Evolutionary conservation across 2,888 invertebrate genomes (phyloP).

Genomic region (Crioceris asparagi): DNA sequence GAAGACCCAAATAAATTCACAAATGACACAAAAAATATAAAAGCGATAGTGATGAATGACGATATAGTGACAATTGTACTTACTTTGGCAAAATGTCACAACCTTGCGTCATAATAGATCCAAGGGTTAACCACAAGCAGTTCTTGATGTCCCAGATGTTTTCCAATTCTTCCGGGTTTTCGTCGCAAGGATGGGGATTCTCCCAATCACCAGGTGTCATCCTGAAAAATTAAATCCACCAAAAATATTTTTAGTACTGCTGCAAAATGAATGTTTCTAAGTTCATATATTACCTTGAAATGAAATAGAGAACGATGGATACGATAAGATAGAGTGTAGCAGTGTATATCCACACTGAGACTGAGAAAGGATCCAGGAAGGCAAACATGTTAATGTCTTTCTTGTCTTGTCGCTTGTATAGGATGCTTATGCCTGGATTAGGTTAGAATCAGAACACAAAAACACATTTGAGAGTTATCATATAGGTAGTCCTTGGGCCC

Average conservation of each 20-base stretch:
- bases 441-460: not conserved
- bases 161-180: slow-evolving; percentile 77
- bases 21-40: too few species aligned
- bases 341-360: slow-evolving; percentile 84
- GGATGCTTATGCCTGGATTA: slow-evolving; percentile 62
- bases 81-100: slow-evolving; percentile 87
- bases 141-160: slow-evolving; percentile 83
- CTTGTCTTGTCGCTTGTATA: slow-evolving; percentile 70
- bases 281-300: slow-evolving; percentile 43
- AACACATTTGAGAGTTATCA: too few species aligned
- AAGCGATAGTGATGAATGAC: too few species aligned
- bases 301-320: slow-evolving; percentile 67
- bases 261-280: not conserved
- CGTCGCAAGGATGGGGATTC: slow-evolving; percentile 85
- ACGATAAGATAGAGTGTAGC: slow-evolving; percentile 74
- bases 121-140: slow-evolving; percentile 88
- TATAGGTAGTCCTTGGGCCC: too few species aligned
- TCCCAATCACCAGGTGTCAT: slow-evolving; percentile 87
- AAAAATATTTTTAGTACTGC: not conserved
- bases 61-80: too few species aligned
- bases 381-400: slow-evolving; percentile 76
- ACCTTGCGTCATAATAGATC: slow-evolving; percentile 88
- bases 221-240: slow-evolving; percentile 39
- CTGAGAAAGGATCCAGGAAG: slow-evolving; percentile 77
- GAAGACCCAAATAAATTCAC: too few species aligned